Evolutionary conservation across 2,113 vertebrate species (phyloP).

Genomic region (Peromyscus leucopus): DNA sequence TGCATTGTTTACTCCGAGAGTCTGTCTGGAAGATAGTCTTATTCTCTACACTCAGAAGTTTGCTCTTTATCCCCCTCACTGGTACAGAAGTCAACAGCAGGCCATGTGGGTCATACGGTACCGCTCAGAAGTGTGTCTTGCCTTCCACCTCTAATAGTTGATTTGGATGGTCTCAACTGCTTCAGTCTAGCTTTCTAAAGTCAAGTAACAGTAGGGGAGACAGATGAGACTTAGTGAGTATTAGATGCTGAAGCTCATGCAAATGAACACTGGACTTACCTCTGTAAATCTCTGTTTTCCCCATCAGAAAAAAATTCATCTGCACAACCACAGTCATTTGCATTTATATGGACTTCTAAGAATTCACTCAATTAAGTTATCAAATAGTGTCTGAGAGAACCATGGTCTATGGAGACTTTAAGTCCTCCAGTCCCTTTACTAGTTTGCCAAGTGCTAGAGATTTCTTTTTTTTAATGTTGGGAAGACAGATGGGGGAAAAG

Average conservation of each 20-base stretch:
- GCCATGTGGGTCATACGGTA: neutral
- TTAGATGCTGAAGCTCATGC: neutral
- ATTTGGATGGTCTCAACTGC: neutral
- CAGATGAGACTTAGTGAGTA: neutral
- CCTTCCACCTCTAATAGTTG: neutral
- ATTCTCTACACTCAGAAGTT: constrained; percentile 27
- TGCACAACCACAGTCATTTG: neutral
- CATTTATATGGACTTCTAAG: neutral
- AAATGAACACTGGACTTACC: neutral
- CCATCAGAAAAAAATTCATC: neutral
- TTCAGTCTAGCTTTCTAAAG: neutral
- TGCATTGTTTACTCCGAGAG: constrained; percentile 75
- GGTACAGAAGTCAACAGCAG: constrained; percentile 7
- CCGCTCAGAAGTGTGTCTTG: neutral
- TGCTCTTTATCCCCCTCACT: neutral
- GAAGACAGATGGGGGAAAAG: neutral
- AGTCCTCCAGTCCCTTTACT: neutral
- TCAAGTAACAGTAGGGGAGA: neutral
- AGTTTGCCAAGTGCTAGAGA: neutral
- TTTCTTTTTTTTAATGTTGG: neutral
- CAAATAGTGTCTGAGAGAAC: constrained; percentile 17
- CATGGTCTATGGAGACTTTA: neutral
- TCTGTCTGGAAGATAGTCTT: constrained; percentile 68
- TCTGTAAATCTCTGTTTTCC: neutral
- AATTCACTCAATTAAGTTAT: neutral